phyloP scores from a whole-genome alignment of 2,888 invertebrate genomes.

The Seira ritae region DNA sequence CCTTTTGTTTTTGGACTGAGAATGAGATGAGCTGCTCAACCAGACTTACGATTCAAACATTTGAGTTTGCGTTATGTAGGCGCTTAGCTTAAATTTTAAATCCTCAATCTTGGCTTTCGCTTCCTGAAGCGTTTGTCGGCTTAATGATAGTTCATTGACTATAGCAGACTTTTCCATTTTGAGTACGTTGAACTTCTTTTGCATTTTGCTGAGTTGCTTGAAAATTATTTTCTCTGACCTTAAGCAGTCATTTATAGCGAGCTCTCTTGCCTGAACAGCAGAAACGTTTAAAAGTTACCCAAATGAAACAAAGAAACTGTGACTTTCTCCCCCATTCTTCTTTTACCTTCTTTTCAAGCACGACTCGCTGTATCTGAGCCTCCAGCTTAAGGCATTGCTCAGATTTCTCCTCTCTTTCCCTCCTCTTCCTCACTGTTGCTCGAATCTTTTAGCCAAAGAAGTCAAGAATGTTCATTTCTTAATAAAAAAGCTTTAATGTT shows the following conservation, averaged over 20 bases:
- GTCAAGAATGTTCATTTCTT: background rate
- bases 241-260: conserved; percentile 65
- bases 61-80: conserved; percentile 44
- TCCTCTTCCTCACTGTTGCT: conserved; percentile 64
- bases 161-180: conserved; percentile 68
- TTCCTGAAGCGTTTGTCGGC: conserved; percentile 56
- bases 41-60: conserved; percentile 43
- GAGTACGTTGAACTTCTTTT: conserved; percentile 55
- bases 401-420: conserved; percentile 71
- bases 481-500: no score
- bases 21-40: no score
- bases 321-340: background rate
- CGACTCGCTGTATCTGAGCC: conserved; percentile 62
- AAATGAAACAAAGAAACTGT: background rate
- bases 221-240: conserved; percentile 64
- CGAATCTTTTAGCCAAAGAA: conserved; percentile 56
- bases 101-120: conserved; percentile 38
- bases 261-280: conserved; percentile 66
- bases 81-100: conserved; percentile 34
- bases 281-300: background rate
- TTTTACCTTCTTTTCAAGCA: conserved; percentile 59
- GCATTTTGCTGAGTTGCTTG: conserved; percentile 50
- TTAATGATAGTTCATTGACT: conserved; percentile 63
- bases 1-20: no score
- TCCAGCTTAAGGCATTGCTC: conserved; percentile 71